Conservation (phyloP, 2,113 vertebrate genomes). For the Micromys minutus region DNA sequence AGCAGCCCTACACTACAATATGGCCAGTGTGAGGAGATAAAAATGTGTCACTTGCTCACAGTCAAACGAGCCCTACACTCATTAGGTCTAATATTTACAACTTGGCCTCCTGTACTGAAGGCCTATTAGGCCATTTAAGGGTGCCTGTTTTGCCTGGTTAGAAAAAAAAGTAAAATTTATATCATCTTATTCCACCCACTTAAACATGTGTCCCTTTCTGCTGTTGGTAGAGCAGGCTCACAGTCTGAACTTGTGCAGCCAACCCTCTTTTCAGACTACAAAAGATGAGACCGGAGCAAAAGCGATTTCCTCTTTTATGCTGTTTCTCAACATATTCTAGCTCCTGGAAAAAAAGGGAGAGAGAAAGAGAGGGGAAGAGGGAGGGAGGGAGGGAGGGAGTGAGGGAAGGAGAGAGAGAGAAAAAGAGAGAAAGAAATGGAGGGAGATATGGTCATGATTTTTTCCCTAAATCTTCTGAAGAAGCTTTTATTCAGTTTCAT, state of each 20-base stretch:
- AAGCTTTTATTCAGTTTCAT: conserved; percentile 84
- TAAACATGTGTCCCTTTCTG: conserved; percentile 64
- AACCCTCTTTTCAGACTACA: conserved; percentile 47
- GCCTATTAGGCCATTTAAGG: conserved; percentile 37
- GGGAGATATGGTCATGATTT: conserved; percentile 49
- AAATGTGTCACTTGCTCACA: conserved; percentile 59
- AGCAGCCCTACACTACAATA: conserved; percentile 59
- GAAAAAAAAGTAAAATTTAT: conserved; percentile 32
- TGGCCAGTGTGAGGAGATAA: conserved; percentile 75
- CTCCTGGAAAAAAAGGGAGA: conserved; percentile 53
- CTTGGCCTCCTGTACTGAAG: conserved; percentile 43
- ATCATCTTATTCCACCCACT: conserved; percentile 40
- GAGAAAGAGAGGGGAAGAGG: too few species aligned
- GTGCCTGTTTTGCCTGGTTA: conserved; percentile 60
- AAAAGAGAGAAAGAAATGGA: conserved; percentile 22
- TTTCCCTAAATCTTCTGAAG: conserved; percentile 68
- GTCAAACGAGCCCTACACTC: conserved; percentile 40
- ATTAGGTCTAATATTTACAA: conserved; percentile 55
- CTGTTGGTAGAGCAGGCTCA: conserved; percentile 57
- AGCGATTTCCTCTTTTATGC: conserved; percentile 53
- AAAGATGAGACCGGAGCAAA: conserved; percentile 51
- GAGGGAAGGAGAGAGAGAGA: neutral
- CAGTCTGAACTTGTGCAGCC: conserved; percentile 57
- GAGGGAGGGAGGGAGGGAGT: too few species aligned
- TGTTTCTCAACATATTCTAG: conserved; percentile 55